These are phyloP conservation scores for Ochotona curzoniae DNA, from an alignment of 2,113 vertebrate species.

Conservation along the genomic window DNA sequence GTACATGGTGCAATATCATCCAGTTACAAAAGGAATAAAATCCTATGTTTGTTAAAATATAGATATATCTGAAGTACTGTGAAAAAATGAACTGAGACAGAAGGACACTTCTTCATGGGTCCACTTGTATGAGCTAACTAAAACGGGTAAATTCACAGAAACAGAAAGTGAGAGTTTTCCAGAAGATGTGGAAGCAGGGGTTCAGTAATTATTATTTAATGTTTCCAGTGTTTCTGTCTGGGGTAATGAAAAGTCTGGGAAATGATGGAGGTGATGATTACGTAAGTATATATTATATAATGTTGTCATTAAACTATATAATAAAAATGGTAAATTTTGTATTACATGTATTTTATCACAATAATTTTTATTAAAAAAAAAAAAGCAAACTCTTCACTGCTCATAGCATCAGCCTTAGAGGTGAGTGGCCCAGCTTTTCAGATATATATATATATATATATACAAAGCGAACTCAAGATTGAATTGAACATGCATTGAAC, in stretches of 20 bases:
- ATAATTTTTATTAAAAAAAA: background rate
- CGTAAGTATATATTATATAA: background rate
- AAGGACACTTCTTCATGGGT: background rate
- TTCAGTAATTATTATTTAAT: background rate
- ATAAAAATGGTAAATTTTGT: background rate
- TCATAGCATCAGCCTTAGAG: too few relatives aligned
- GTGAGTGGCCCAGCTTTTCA: too few relatives aligned
- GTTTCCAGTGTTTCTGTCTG: background rate
- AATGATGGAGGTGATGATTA: background rate
- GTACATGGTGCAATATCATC: background rate
- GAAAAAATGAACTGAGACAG: background rate
- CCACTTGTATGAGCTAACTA: background rate
- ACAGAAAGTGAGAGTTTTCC: background rate
- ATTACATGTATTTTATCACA: background rate
- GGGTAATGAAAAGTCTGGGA: constrained; percentile 7
- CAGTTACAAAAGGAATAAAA: background rate
- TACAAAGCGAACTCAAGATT: background rate
- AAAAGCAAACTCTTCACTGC: too few relatives aligned
- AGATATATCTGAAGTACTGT: background rate
- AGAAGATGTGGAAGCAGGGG: background rate
- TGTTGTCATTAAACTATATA: background rate
- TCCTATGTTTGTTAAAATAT: background rate
- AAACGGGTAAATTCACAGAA: background rate
- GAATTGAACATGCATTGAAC: constrained; percentile 6
- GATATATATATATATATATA: too few relatives aligned